Percentiles rank a stretch among this genome's conserved stretches.
phyloP scores from a whole-genome alignment of 30 jellyfish, hydroid and myxozoan genomes.

The Chrysaora quinquecirrha region DNA sequence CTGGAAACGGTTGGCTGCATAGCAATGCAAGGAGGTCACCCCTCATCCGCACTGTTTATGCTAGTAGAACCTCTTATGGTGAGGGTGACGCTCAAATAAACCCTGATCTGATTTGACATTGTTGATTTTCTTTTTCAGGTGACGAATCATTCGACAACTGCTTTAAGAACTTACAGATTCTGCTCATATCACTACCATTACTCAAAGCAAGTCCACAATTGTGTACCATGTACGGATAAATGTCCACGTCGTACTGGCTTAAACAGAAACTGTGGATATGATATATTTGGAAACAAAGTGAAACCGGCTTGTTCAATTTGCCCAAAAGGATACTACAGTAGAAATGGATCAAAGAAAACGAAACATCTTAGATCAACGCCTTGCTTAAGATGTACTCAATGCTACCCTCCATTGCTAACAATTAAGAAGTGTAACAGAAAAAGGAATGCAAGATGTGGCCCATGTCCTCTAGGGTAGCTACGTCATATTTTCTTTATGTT shows the following conservation, averaged over 20 bases:
- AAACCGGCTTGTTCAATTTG: constrained; percentile 37
- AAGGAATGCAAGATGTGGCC: constrained; percentile 33
- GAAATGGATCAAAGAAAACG: background rate
- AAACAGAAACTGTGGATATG: constrained; percentile 41
- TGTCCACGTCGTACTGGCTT: constrained; percentile 48
- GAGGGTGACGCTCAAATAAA: too few relatives aligned
- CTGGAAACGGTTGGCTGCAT: too few relatives aligned
- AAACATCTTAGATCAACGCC: constrained; percentile 14
- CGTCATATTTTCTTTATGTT: background rate
- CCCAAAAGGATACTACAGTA: constrained; percentile 36
- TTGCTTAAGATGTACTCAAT: constrained; percentile 30
- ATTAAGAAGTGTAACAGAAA: constrained; percentile 17
- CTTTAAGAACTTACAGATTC: background rate
- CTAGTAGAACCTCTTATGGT: too few relatives aligned
- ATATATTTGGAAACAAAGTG: constrained; percentile 30
- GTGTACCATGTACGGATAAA: constrained; percentile 32
- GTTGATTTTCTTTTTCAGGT: constrained; percentile 22
- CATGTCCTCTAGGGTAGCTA: constrained; percentile 62
- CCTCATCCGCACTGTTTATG: too few relatives aligned
- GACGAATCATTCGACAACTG: background rate
- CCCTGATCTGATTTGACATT: too few relatives aligned
- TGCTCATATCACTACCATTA: constrained; percentile 39
- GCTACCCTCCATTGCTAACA: constrained; percentile 42
- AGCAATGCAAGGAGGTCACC: too few relatives aligned
- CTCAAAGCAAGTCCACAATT: constrained; percentile 30